Base-by-base conservation (phyloP, 1,140 invertebrate genomes). In the Drosophila sulfurigaster region DNA sequence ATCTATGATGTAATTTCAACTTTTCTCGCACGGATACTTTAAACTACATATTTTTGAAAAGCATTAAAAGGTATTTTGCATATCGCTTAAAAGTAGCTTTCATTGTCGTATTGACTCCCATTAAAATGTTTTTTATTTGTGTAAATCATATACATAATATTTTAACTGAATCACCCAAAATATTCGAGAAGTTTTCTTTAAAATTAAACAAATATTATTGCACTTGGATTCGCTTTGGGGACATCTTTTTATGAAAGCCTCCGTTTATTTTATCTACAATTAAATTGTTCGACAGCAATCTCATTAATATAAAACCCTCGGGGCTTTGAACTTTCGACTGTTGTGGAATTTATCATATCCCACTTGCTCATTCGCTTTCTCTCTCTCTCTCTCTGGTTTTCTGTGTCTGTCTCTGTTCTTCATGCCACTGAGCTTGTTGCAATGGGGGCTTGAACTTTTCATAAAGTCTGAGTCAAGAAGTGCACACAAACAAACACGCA, bases 391-490 rank as follows among this genome's bases (percentile, higher is more conserved):
- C 30, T 41, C 38, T 41, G 20, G 20, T 10, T 10, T 10, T 10
- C 11, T 41, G 1, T 43, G 3, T 13, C 41, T 56, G 52, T 35
- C 52, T 8, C 35, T 38, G 45, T 28, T n/a, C 38, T 11, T n/a
- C 7, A 11, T 68, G n/a, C n/a, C 7, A 11, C 8, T 16, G 13
- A 16, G 35, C 46, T 46, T 43, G 35, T 8, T 43, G 56, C 49
- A 3, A 35, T 77, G 49, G 11, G 11, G 49, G 49, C 28, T 52
- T 54, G 45, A 52, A 57, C 71, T 32, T 64, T 81, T 81, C 52
- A 81, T 77, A 68, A 81, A 74, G 62, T 77, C 35, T 52, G 79
- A 81, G 73, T 67, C 72, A 64, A 81, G 58, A 67, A 81, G 54
- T 69, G 70, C 52, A 76, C 65, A 69, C 60, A 59, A 28, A 45